Base-by-base conservation (phyloP, 2,888 invertebrate species). In the Galerucella calmariensis region DNA sequence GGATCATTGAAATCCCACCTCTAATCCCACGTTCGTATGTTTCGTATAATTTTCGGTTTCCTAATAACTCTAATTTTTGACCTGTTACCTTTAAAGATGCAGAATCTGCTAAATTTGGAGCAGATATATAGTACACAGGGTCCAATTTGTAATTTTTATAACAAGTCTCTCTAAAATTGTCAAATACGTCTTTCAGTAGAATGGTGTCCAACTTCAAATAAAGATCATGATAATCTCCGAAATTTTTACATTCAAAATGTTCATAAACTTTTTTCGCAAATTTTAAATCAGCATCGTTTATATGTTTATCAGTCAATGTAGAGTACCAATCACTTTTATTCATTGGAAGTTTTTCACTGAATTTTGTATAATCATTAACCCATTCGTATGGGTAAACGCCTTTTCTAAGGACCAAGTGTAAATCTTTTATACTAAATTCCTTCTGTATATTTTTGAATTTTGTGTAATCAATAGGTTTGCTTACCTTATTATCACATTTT, bases 241-340 rank as follows among this genome's bases (percentile, higher is more conserved):
- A 63, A 35, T 63, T 63, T 12, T 35, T 1, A 63, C 63, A 20
- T 16, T 48, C 12, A 1, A 48, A 48, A 48, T 48, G 48, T 48
- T 48, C 1, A 48, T 48, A 48, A 0, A 48, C 4, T 67, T 67
- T 0, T 1, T 67, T 48, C 12, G 48, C 14, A 67, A 67, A 67
- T 4, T 67, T 48, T 8, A 67, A n/a, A n/a, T 53, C 51, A 2
- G 8, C 51, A 35, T 67, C 67, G n/a, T 67, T 51, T 48, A 67
- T 67, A 61, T 61, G 61, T 2, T 61, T 61, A 61, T 61, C 61
- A 61, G 35, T 61, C 35, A 61, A 14, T 35, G 67, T 53, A 35
- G 67, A 67, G 27, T 53, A 67, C 67, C 67, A 67, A n/a, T 67
- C 53, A 0, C 11, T 16, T 67, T 67, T 53, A 67, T 67, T 53